These are phyloP conservation scores for Pyrochroa serraticornis DNA, from an alignment of 2,888 invertebrate genomes.

Conservation along the genomic window DNA sequence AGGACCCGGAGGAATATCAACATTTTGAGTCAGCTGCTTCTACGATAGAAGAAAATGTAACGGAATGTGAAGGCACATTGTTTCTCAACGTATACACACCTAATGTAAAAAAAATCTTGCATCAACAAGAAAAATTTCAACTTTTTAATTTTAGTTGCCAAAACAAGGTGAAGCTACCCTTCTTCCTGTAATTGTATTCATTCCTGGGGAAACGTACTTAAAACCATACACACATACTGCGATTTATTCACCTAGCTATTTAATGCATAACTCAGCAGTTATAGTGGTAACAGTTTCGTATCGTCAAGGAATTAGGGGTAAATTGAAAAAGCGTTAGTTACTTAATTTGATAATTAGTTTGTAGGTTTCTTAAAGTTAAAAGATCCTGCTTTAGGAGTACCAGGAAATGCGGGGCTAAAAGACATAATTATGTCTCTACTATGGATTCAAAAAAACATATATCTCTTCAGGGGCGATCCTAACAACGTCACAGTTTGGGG, in stretches of 20 bases:
- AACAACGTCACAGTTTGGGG: slow-evolving; percentile 63
- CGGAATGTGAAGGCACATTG: too few species aligned
- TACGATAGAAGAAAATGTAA: too few species aligned
- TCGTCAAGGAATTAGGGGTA: too few species aligned
- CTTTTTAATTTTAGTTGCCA: neutral
- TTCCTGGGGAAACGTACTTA: too few species aligned
- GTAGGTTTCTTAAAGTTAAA: slow-evolving; percentile 61
- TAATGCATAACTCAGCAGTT: neutral
- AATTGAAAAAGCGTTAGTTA: neutral
- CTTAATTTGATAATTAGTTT: slow-evolving; percentile 19
- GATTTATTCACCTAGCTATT: neutral
- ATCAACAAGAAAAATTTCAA: neutral
- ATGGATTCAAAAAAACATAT: slow-evolving; percentile 62
- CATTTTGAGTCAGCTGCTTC: too few species aligned
- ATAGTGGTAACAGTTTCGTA: too few species aligned
- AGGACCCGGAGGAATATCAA: too few species aligned
- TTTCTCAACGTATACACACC: too few species aligned
- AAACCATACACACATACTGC: neutral
- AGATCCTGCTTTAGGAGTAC: slow-evolving; percentile 58
- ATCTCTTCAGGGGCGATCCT: slow-evolving; percentile 61
- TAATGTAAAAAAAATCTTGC: too few species aligned
- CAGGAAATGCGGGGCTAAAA: slow-evolving; percentile 63
- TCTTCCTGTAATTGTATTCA: too few species aligned
- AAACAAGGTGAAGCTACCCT: too few species aligned
- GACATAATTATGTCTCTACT: slow-evolving; percentile 61